Base-by-base conservation (phyloP, 1,140 invertebrate genomes). In the Cataglyphis hispanica region DNA sequence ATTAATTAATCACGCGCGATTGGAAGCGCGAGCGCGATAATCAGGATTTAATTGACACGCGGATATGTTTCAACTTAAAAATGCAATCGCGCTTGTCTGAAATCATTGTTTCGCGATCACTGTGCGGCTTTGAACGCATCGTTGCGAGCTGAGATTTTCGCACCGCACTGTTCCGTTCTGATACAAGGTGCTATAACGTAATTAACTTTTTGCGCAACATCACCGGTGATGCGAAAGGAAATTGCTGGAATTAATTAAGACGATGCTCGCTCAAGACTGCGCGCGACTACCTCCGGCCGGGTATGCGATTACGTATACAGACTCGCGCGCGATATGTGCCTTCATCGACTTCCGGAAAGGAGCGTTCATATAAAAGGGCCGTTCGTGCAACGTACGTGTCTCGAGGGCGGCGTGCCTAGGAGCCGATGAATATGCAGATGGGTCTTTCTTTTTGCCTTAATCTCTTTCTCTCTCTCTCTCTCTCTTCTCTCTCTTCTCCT, bases 361-460 rank as follows among this genome's bases (percentile, higher is more conserved):
- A 76, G 69, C 56, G 53, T 25, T 67, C 37, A 50, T 63, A 78
- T 19, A 88, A 86, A 86, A 78, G 67, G 58, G 16, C 31, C 67
- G 67, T 87, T 87, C 69, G 56, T 58, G 69, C 43, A 84, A 86
- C 43, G 50, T 60, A 10, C 60, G 75, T 83, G 67, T 83, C 67
- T 40, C 63, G 84, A 69, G 87, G 69, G 34, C 53, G 63, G 50
- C 53, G 60, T 58, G 77, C 66, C 75, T 69, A 64, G 69, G 19
- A 70, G 37, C 76, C 90, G 86, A 91, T 91, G 90, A 91, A 91
- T 91, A 91, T 91, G 90, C 88, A 91, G 78, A 91, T 91, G 75
- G 75, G 76, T 67, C 85, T 84, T 85, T 84, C 60, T 83, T 77
- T 50, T 67, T 83, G 25, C 43, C 31, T 40, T 75, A 37, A 34